Evolutionary conservation across 2,888 invertebrate genomes (phyloP), one percentile per base, ranked within the genome.

Genomic region (Chironomus tentans): DNA sequence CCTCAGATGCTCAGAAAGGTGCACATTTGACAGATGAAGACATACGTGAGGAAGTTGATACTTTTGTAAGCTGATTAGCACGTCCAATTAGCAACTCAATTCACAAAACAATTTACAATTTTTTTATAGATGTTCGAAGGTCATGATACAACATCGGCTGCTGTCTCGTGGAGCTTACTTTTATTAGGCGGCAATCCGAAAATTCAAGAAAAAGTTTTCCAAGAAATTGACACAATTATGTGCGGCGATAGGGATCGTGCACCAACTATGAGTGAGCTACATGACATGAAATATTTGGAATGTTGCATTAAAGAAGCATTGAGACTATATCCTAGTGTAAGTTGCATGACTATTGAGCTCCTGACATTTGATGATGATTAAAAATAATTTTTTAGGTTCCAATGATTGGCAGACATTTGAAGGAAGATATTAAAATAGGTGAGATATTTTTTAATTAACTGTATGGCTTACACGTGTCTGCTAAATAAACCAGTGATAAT

Each of bases 241-340:
- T 83, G 82, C 4, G 79, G 82, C 71, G 83, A 83, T 79, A 80
- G 79, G 21, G 86, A 82, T 0, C 84, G 87, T 5, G 81, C 85
- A 0, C 85, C 86, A 0, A 86, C 84, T 3, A 85, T 87, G 82
- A 86, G 87, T 62, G 88, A 88, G 78, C 81, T 91, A n/a, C 82
- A 87, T 77, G 85, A 87, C 76, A 88, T 91, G 88, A 85, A 86
- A 76, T 91, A 90, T 79, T 83, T 91, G 78, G 91, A 91, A 78
- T 87, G 87, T 78, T 90, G 90, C 78, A 88, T 91, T 70, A 91
- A 91, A 80, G 91, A 91, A 80, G 85, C 89, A 0, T 80, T 91
- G 72, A 82, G 91, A 70, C 81, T 91, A 10, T 89, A 87, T 78
- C 91, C 91, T 1, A 90, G 90, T 78, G 90, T 91, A 56, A 56